These are phyloP conservation scores for Maconellicoccus hirsutus DNA, from an alignment of 1,140 invertebrate species.

Conservation along the genomic window DNA sequence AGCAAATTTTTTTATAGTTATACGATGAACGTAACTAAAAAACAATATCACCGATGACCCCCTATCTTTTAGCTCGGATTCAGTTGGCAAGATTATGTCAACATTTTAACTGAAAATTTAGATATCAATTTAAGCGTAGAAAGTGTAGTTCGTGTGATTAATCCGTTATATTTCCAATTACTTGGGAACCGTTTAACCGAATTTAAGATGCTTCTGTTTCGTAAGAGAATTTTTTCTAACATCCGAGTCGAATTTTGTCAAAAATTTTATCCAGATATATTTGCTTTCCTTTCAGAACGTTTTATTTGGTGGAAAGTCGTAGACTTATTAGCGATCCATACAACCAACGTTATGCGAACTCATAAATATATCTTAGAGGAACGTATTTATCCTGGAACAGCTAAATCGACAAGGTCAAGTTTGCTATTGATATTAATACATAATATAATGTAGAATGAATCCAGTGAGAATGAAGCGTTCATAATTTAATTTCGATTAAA, in stretches of 20 bases:
- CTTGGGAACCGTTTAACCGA: constrained; percentile 25
- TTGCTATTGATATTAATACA: too few relatives aligned
- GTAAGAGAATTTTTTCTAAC: neutral
- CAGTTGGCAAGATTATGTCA: constrained; percentile 30
- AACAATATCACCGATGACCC: too few relatives aligned
- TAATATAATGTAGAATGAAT: too few relatives aligned
- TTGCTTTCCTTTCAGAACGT: constrained; percentile 17
- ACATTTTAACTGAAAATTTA: constrained; percentile 25
- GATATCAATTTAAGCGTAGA: constrained; percentile 25
- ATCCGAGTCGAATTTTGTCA: too few relatives aligned
- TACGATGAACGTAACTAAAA: too few relatives aligned
- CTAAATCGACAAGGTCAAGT: neutral
- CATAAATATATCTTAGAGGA: neutral
- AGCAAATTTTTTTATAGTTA: too few relatives aligned
- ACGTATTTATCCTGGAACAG: neutral
- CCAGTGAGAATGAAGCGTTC: too few relatives aligned
- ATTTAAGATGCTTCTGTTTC: neutral
- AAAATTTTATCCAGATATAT: too few relatives aligned
- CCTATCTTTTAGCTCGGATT: constrained; percentile 26
- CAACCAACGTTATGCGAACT: neutral
- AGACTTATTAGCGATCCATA: constrained; percentile 13
- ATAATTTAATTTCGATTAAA: too few relatives aligned
- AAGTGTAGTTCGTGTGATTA: constrained; percentile 27
- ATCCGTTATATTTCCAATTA: constrained; percentile 27
- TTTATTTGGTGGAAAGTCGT: constrained; percentile 24